A percentile compares a stretch with the other conserved stretches of the same genome.
These are phyloP conservation scores for Podarcis muralis DNA, from an alignment of 2,113 vertebrate genomes.

Conservation along the genomic window DNA sequence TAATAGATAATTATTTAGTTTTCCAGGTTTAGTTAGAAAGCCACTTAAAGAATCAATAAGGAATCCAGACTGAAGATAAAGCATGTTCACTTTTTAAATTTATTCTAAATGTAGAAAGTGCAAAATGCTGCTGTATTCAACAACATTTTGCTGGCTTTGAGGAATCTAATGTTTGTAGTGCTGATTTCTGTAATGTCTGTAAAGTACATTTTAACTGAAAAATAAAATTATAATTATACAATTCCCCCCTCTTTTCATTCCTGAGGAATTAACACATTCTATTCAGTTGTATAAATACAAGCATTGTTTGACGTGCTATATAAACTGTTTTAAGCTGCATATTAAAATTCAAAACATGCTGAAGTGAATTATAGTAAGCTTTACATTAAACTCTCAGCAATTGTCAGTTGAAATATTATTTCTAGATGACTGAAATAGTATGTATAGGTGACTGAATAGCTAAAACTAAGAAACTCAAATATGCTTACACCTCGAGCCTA, in stretches of 20 bases:
- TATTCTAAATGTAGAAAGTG: constrained; percentile 43
- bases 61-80: constrained; percentile 36
- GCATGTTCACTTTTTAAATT: constrained; percentile 45
- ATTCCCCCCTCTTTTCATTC: neutral
- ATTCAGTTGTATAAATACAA: constrained; percentile 43
- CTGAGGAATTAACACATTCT: neutral
- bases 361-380: neutral
- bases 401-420: constrained; percentile 15
- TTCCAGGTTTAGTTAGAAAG: constrained; percentile 47
- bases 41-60: constrained; percentile 37
- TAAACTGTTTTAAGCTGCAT: constrained; percentile 17
- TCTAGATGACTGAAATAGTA: constrained; percentile 35
- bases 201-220: constrained; percentile 12
- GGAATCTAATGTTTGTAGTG: constrained; percentile 47
- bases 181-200: constrained; percentile 4
- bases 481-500: no score
- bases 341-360: constrained; percentile 40
- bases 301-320: neutral
- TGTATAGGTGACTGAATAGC: constrained; percentile 40
- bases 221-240: neutral
- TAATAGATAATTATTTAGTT: constrained; percentile 46
- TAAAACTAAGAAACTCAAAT: neutral
- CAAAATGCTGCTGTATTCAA: constrained; percentile 40
- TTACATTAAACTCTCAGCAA: constrained; percentile 32
- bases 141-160: constrained; percentile 41